Percentiles rank a stretch among this genome's conserved stretches.
Conservation (phyloP, 2,113 vertebrate species). For the Dicrurus megarhynchus region DNA sequence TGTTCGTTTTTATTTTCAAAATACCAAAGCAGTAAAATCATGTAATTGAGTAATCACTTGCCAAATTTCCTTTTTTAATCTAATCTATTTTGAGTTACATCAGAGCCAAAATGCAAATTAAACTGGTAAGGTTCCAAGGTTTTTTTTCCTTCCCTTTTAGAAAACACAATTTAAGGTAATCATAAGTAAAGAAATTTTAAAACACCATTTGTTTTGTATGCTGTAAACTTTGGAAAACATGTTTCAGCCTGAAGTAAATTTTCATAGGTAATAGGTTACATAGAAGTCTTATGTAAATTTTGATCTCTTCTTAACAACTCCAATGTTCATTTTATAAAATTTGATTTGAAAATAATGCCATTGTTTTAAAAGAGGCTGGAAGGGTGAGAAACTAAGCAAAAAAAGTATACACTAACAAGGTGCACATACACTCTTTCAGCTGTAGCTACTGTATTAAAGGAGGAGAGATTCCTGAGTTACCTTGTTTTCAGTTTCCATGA, state of each 20-base stretch:
- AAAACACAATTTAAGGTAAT: conserved; percentile 71
- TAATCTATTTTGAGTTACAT: conserved; percentile 79
- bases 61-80: conserved; percentile 80
- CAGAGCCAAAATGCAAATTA: conserved; percentile 80
- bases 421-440: not conserved
- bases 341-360: conserved; percentile 44
- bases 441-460: not conserved
- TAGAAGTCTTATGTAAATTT: conserved; percentile 58
- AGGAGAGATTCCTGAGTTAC: not conserved
- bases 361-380: conserved; percentile 10
- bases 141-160: not conserved
- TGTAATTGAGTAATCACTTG: conserved; percentile 80
- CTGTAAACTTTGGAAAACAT: conserved; percentile 49
- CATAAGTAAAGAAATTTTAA: conserved; percentile 58
- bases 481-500: not conserved
- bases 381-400: conserved; percentile 8
- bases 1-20: conserved; percentile 70
- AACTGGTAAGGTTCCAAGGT: conserved; percentile 72
- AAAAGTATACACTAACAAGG: not conserved
- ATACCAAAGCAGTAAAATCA: conserved; percentile 80
- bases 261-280: conserved; percentile 52
- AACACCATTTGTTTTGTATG: conserved; percentile 61
- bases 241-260: conserved; percentile 59
- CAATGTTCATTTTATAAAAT: not conserved
- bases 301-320: conserved; percentile 43